Conservation (phyloP, 23 tunicate species). For the Diplosoma virens region DNA sequence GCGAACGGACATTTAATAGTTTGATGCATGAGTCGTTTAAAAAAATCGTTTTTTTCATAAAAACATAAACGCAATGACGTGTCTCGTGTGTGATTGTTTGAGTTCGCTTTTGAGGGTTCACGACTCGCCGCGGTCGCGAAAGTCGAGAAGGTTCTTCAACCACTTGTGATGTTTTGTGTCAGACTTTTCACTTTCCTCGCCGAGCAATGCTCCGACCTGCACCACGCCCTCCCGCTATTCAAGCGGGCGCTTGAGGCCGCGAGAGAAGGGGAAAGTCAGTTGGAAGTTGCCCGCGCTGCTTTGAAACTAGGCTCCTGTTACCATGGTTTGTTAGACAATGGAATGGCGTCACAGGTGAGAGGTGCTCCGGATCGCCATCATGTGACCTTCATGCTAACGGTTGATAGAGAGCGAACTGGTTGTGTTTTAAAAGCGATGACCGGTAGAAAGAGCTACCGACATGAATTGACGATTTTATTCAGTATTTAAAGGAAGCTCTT, state of each 20-base stretch:
- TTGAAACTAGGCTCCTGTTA: constrained; percentile 58
- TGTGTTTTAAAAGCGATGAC: background rate
- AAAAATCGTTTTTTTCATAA: no score
- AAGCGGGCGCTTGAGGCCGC: constrained; percentile 62
- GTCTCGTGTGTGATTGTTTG: no score
- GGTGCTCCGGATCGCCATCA: background rate
- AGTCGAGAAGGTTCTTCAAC: no score
- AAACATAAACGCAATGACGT: no score
- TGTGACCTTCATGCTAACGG: background rate
- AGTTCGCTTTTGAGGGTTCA: no score
- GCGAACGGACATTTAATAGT: no score
- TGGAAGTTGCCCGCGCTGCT: constrained; percentile 73
- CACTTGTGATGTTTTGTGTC: no score
- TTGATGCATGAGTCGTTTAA: no score
- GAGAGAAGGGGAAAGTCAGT: constrained; percentile 58
- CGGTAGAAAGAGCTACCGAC: background rate
- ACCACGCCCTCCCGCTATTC: constrained; percentile 25
- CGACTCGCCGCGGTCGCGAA: no score
- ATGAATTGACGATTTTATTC: background rate
- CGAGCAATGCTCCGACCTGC: constrained; percentile 3
- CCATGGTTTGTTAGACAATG: constrained; percentile 44
- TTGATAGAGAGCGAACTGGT: background rate
- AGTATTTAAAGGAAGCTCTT: constrained; percentile 59
- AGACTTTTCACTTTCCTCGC: constrained; percentile 74
- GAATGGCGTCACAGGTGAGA: constrained; percentile 64